Evolutionary conservation across 1,140 invertebrate species (phyloP), one percentile per base, ranked within the genome.

Genomic region (Dryas iulia): DNA sequence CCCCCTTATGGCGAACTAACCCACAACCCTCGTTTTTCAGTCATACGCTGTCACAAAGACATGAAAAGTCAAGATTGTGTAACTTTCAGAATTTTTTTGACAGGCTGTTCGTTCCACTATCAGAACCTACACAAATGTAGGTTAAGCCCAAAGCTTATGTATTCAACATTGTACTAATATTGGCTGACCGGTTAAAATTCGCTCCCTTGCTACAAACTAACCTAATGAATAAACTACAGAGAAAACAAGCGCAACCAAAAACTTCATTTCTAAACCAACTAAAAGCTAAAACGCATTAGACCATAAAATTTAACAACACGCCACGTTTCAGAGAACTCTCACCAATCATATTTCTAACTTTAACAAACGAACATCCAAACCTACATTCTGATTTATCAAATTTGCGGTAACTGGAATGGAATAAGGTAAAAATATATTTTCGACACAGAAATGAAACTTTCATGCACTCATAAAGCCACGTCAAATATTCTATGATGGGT

Each of bases 361-460:
- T 25, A 52, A 52, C n/a, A 26, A 60, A 39, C 35, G 11, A 12
- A 39, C 39, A 53, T 3, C 23, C 18, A 53, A 24, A 31, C 30
- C 30, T 14, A 25, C 53, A 26, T 26, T 31, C 28, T 56, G 18
- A 63, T 63, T 30, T 63, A 52, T 52, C 47, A 62, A 62, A 62
- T 56, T 54, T 62, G 47, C 26, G 28, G 35, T 18, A 31, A 63
- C 47, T 56, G 52, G 26, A 31, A 63, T 63, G 28, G 61, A 63
- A 56, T 54, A 63, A 63, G 52, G 47, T 18, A 23, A 56, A 63
- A 57, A 28, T 62, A 69, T 69, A 63, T 69, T 58, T 69, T 59
- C 56, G 31, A 62, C 66, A 60, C 28, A 64, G 56, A 59, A 64
- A 64, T 59, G 60, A 59, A 69, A 64, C 67, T 69, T 63, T 63